Evolutionary conservation across 2,113 vertebrate species (phyloP), one percentile per base, ranked within the genome.

Genomic region (Sitta europaea): DNA sequence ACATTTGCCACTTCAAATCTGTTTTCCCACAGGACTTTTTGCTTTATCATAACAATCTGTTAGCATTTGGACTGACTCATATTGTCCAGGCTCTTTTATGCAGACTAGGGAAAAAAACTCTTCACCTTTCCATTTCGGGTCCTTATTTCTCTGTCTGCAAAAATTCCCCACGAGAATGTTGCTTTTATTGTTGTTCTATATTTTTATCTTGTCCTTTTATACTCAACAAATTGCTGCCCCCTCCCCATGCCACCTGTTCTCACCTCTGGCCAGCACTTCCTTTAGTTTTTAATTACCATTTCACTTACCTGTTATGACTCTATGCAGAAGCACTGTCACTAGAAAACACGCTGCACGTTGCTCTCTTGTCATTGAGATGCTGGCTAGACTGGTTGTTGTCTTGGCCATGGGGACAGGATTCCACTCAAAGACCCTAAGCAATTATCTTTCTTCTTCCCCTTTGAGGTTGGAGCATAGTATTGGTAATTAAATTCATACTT

Each of bases 361-460:
- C 88, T 94, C 90, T 94, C 88, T 77, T 94, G 93, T 97, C 95
- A 93, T 94, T 95, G 90, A 90, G 92, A 93, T 84, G 94, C 96
- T 97, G 96, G 95, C 92, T 97, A 96, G 96, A 97, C 91, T 96
- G 88, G 86, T 93, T 88, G 92, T 96, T 96, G 91, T 88, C 95
- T 96, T 51, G 86, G 95, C 96, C 75, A 86, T 77, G 68, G 96
- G 94, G 95, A 96, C 76, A 88, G 43, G 82, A 86, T 95, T 97
- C 89, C 62, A 96, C 93, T 90, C 94, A 97, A 93, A 90, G 96
- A 96, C 88, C 88, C 96, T 84, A 93, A 96, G 92, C 96, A 96
- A 94, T 97, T 96, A 96, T 97, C 94, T 97, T 96, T 90, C 86
- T 93, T 63, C 74, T 80, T 83, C 83, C 68, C 92, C 72, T 83